Percentiles rank a stretch among this genome's conserved stretches.
Evolutionary conservation across 1,140 invertebrate genomes (phyloP).

Genomic region (Hylaeus volcanicus): DNA sequence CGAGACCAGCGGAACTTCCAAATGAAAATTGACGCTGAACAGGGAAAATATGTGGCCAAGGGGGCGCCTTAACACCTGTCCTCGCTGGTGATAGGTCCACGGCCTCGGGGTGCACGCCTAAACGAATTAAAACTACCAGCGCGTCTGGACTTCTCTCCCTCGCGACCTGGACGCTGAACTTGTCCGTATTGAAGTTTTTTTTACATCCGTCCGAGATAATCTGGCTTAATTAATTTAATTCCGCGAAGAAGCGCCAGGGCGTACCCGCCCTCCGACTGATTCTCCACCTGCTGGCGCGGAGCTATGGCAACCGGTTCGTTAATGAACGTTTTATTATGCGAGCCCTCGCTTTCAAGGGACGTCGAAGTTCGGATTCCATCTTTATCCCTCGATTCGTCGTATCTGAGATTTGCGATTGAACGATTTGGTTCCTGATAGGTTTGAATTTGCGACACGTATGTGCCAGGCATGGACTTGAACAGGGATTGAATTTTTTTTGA

Average conservation of each 20-base stretch:
- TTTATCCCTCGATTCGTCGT: not conserved
- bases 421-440: not conserved
- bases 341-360: not conserved
- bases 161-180: not conserved
- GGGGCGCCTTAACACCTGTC: conserved; percentile 25
- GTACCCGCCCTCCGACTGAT: conserved; percentile 27
- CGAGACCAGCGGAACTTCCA: conserved; percentile 8
- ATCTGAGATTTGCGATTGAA: not conserved
- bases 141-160: not conserved
- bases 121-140: conserved; percentile 45
- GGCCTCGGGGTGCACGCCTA: conserved; percentile 23
- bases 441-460: no score
- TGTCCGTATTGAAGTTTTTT: conserved; percentile 42
- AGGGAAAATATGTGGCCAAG: conserved; percentile 32
- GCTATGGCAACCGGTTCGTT: conserved; percentile 40
- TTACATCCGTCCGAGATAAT: conserved; percentile 34
- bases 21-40: conserved; percentile 44
- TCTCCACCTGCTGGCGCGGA: conserved; percentile 52
- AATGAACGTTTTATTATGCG: conserved; percentile 39
- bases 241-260: not conserved
- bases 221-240: conserved; percentile 49
- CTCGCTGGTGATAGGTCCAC: not conserved
- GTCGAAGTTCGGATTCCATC: not conserved
- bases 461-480: no score
- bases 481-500: no score